A percentile compares a stretch with the other conserved stretches of the same genome.
Evolutionary conservation across 1,140 invertebrate species (phyloP).

Genomic region (Tetramorium alpestre): DNA sequence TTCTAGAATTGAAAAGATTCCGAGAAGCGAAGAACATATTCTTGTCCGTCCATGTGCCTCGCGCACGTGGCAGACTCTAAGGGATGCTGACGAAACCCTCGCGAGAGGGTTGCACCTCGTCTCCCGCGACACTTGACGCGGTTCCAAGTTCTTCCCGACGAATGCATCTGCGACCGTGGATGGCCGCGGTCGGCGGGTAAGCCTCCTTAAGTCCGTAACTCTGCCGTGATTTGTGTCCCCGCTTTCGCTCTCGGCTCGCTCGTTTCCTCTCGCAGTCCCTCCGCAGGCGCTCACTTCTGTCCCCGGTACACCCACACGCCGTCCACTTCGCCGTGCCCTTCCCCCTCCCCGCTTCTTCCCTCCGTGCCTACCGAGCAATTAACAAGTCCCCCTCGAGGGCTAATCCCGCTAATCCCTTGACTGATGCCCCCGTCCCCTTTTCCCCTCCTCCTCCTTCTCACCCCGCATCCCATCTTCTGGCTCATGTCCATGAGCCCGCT

Average conservation of each 20-base stretch:
- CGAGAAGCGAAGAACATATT: neutral
- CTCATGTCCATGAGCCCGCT: slow-evolving; percentile 65
- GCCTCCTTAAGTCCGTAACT: slow-evolving; percentile 78
- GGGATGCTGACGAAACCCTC: neutral
- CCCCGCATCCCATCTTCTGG: slow-evolving; percentile 29
- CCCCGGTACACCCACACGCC: slow-evolving; percentile 54
- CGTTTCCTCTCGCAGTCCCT: slow-evolving; percentile 54
- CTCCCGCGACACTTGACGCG: no score
- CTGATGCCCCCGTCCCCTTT: slow-evolving; percentile 70
- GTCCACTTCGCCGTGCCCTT: neutral
- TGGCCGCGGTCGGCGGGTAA: slow-evolving; percentile 60
- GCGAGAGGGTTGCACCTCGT: neutral
- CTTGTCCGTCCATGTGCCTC: neutral
- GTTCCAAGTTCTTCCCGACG: neutral
- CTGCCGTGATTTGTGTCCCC: slow-evolving; percentile 75
- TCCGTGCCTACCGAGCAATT: slow-evolving; percentile 75
- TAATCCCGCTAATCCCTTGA: slow-evolving; percentile 79
- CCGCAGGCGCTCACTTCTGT: slow-evolving; percentile 42
- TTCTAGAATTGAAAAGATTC: neutral
- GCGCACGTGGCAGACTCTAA: no score
- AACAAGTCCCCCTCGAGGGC: slow-evolving; percentile 78
- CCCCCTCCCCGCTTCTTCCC: slow-evolving; percentile 14
- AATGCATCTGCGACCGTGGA: slow-evolving; percentile 63
- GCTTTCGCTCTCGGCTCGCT: slow-evolving; percentile 56
- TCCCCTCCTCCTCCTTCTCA: neutral